Percentiles rank a stretch among this genome's conserved stretches.
These are phyloP conservation scores for Fragum fragum DNA, from an alignment of 2,888 invertebrate genomes.

Conservation along the genomic window DNA sequence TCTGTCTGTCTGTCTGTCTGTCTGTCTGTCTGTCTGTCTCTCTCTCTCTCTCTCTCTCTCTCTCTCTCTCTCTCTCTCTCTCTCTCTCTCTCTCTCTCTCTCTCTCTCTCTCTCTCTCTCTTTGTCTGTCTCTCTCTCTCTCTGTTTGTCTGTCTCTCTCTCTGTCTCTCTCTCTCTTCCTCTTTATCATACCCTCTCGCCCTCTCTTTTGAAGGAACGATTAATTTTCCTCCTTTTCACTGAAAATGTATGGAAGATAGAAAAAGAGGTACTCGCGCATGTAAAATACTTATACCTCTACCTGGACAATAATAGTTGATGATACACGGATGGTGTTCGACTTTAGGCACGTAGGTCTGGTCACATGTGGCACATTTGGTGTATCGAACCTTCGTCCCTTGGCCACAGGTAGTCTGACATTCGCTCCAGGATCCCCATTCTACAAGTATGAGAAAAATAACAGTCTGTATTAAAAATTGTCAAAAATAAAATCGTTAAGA, in stretches of 20 bases:
- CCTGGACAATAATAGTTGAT: constrained; percentile 81
- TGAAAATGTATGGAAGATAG: too few species aligned
- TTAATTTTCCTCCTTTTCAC: too few species aligned
- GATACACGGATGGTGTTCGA: constrained; percentile 79
- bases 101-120: constrained; percentile 36
- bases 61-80: constrained; percentile 24
- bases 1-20: constrained; percentile 18
- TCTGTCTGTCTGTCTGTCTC: neutral
- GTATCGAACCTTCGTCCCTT: constrained; percentile 79
- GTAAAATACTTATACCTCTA: constrained; percentile 55
- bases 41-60: constrained; percentile 7
- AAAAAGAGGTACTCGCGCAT: too few species aligned
- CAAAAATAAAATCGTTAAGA: too few species aligned
- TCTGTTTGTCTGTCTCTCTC: constrained; percentile 14
- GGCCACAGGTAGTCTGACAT: constrained; percentile 81
- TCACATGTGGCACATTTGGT: constrained; percentile 78
- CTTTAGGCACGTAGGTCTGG: constrained; percentile 74
- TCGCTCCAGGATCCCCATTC: constrained; percentile 80
- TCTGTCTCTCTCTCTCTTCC: constrained; percentile 16
- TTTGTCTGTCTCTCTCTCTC: constrained; percentile 28
- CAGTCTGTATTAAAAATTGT: too few species aligned
- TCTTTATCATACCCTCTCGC: neutral
- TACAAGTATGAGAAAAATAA: constrained; percentile 37
- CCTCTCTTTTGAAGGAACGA: neutral
- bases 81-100: constrained; percentile 15